A percentile compares a stretch with the other conserved stretches of the same genome.
phyloP scores from a whole-genome alignment of 2,888 invertebrate genomes.

The Drosophila dives region DNA sequence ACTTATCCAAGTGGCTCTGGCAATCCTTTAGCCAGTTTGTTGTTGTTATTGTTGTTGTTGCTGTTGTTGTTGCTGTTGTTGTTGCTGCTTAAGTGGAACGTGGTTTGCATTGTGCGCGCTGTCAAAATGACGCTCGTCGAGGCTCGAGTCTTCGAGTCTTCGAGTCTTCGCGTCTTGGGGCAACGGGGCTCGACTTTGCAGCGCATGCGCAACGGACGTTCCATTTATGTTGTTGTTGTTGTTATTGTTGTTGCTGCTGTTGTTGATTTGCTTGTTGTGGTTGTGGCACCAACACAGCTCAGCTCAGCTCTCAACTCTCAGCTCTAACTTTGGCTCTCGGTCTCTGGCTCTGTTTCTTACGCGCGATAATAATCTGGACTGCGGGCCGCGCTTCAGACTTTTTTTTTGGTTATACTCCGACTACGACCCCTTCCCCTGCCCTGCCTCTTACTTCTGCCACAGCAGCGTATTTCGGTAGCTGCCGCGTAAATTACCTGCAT shows the following conservation, averaged over 20 bases:
- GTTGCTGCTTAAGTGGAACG: constrained; percentile 74
- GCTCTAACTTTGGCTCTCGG: constrained; percentile 20
- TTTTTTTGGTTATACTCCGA: constrained; percentile 9
- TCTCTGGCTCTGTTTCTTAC: constrained; percentile 71
- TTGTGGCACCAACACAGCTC: constrained; percentile 22
- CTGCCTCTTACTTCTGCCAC: constrained; percentile 11
- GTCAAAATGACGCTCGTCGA: constrained; percentile 82
- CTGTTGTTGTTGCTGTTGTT: constrained; percentile 17
- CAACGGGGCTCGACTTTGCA: constrained; percentile 47
- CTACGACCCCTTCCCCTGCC: neutral
- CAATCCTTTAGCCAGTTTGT: constrained; percentile 68
- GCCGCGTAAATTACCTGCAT: constrained; percentile 85
- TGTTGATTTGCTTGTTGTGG: constrained; percentile 30
- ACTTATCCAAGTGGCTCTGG: constrained; percentile 78
- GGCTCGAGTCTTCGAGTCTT: constrained; percentile 40
- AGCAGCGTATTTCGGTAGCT: constrained; percentile 85
- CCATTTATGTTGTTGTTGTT: constrained; percentile 34
- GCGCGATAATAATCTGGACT: constrained; percentile 83
- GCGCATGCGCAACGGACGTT: constrained; percentile 64
- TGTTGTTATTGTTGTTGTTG: constrained; percentile 25
- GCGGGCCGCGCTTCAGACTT: constrained; percentile 45
- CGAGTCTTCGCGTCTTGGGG: constrained; percentile 2
- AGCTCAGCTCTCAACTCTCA: constrained; percentile 20
- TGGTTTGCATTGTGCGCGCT: constrained; percentile 80
- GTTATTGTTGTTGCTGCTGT: constrained; percentile 28